phyloP scores from a whole-genome alignment of 2,797 vertebrate genomes.

The Anas bernieri region DNA sequence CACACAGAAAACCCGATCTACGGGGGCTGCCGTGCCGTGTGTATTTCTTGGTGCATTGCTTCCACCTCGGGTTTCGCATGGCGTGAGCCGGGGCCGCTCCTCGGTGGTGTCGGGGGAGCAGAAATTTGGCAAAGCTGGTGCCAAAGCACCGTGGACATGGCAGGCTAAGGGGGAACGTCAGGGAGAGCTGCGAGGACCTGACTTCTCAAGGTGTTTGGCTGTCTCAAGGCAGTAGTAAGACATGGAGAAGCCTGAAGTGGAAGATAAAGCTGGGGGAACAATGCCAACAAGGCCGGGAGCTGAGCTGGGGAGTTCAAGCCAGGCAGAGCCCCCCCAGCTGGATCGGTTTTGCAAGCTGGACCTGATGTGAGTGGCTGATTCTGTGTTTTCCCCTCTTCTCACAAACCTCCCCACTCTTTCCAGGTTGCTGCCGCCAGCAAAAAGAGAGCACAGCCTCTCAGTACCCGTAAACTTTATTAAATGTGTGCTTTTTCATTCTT shows the following conservation, averaged over 20 bases:
- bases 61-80: conserved; percentile 8
- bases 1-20: conserved; percentile 54
- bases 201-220: not conserved
- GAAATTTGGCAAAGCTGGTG: not conserved
- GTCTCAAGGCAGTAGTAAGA: not conserved
- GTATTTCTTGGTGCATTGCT: conserved; percentile 46
- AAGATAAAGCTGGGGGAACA: rapidly evolving
- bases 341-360: not conserved
- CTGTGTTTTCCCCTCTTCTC: not conserved
- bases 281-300: not conserved
- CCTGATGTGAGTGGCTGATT: not conserved
- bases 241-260: not conserved
- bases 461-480: conserved; percentile 77
- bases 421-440: conserved; percentile 43
- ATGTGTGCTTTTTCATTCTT: conserved; percentile 70
- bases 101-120: not conserved
- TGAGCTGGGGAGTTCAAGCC: not conserved
- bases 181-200: rapidly evolving
- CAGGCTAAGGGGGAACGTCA: rapidly evolving
- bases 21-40: not conserved
- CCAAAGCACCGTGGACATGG: not conserved
- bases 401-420: not conserved
- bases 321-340: not conserved
- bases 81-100: not conserved
- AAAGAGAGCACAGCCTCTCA: conserved; percentile 60